Conservation (phyloP, 1,140 invertebrate genomes). For the Caenorhabditis briggsae region DNA sequence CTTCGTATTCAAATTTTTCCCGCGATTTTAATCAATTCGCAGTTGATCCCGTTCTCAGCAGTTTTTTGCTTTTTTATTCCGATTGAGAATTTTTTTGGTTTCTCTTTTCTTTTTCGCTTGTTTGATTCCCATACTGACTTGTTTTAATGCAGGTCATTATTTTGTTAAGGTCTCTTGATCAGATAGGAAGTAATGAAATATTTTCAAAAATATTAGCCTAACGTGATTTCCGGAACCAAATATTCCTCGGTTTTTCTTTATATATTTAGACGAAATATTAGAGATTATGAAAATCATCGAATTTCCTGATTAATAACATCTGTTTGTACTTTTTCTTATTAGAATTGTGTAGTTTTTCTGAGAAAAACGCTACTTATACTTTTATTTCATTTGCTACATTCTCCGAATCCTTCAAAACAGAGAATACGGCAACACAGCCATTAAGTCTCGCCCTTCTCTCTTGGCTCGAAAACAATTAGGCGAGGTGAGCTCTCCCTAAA, state of each 20-base stretch:
- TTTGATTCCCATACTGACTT: background rate
- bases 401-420: background rate
- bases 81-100: background rate
- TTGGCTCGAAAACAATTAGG: background rate
- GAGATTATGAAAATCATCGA: background rate
- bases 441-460: background rate
- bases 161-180: too few relatives aligned
- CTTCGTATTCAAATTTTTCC: conserved; percentile 43
- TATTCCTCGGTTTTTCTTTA: background rate
- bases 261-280: background rate
- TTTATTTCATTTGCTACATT: background rate
- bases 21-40: background rate
- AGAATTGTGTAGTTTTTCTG: background rate
- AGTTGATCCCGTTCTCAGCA: conserved; percentile 43
- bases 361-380: background rate
- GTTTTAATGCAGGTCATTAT: background rate
- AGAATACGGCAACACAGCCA: conserved; percentile 10
- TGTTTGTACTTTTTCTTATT: background rate
- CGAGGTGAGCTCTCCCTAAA: too few relatives aligned
- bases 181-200: too few relatives aligned
- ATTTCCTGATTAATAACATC: conserved; percentile 32
- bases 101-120: background rate
- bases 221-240: background rate
- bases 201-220: too few relatives aligned
- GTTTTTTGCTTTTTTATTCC: background rate